Evolutionary conservation across 2,797 vertebrate species (phyloP).

Genomic region (Onychomys arenicola): DNA sequence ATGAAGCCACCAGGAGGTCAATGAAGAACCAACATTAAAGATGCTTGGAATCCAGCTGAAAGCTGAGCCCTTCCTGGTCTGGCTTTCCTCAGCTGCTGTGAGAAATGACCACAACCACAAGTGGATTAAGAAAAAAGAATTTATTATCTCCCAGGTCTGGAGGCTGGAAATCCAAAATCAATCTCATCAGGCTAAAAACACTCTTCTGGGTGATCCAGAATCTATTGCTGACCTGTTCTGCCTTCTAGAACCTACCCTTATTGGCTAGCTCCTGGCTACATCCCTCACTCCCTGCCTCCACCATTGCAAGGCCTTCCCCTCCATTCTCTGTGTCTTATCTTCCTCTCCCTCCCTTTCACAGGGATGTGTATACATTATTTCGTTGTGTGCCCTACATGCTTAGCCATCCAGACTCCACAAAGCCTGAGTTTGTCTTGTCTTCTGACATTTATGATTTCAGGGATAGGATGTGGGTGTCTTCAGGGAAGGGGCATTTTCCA

Average conservation of each 20-base stretch:
- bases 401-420: not conserved
- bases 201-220: not conserved
- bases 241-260: not conserved
- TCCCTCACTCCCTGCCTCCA: not conserved
- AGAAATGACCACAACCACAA: not conserved
- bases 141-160: not conserved
- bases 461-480: not conserved
- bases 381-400: not conserved
- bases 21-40: not conserved
- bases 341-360: not conserved
- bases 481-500: not conserved
- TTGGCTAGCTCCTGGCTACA: not conserved
- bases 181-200: not conserved
- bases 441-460: not conserved
- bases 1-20: not conserved
- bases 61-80: not conserved
- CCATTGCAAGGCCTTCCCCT: not conserved
- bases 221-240: not conserved
- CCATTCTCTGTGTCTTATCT: not conserved
- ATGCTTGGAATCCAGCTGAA: not conserved
- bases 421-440: not conserved
- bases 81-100: not conserved
- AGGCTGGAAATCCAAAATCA: not conserved
- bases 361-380: not conserved
- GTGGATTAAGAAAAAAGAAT: not conserved